Percentiles rank a stretch among this genome's conserved stretches.
Evolutionary conservation across 2,888 invertebrate species (phyloP).

Genomic region (Trachelus stipa): DNA sequence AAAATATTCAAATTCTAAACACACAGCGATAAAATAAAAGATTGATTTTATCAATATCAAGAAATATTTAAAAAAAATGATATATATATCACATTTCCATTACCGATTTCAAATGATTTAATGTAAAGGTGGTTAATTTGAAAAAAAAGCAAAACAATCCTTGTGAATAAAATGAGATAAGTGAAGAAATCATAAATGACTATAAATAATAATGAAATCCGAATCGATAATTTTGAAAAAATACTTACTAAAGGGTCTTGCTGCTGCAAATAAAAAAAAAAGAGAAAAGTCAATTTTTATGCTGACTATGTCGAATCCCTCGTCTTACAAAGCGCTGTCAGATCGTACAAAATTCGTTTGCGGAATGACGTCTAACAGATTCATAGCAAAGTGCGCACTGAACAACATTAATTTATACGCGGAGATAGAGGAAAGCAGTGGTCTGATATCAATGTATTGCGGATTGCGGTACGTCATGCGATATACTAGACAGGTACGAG

Average conservation of each 20-base stretch:
- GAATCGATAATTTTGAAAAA: constrained; percentile 30
- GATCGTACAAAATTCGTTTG: not conserved
- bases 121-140: constrained; percentile 4
- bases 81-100: not conserved
- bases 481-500: constrained; percentile 40
- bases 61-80: not conserved
- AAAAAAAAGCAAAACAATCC: constrained; percentile 20
- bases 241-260: constrained; percentile 77
- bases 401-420: not conserved
- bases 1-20: not conserved
- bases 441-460: not conserved
- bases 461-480: constrained; percentile 43
- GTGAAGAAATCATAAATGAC: constrained; percentile 42
- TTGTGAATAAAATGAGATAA: constrained; percentile 19
- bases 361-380: not conserved
- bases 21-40: not conserved
- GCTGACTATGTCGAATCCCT: constrained; percentile 10
- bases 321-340: not conserved
- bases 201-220: constrained; percentile 23
- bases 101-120: not conserved
- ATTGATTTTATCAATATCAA: not conserved
- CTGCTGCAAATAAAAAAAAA: constrained; percentile 71
- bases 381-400: not conserved
- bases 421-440: not conserved
- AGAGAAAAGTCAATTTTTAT: constrained; percentile 49